Base-by-base conservation (phyloP, 2,113 vertebrate species). In the Centropus unirufus region DNA sequence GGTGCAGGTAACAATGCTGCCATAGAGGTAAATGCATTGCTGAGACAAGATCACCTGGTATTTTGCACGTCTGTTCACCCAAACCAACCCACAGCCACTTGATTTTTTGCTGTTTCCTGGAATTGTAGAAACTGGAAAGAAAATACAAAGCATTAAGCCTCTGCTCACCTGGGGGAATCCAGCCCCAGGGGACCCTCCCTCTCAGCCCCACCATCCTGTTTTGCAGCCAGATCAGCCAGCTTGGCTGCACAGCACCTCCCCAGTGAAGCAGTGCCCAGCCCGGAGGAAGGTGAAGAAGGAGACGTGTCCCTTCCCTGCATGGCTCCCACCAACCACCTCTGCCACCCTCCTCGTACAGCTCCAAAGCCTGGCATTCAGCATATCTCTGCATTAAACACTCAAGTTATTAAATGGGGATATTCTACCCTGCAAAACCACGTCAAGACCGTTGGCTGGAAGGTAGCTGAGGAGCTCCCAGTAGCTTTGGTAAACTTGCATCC, bases 171-270 rank as follows among this genome's bases (percentile, higher is more conserved):
- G 20, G 26, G 7, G 18, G n/a, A 67, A 23, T n/a, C 12, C 3
- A 3, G 47, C 6, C 14, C 39, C 1, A 0, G 29, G 67, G 52
- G 16, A 40, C 5, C 32, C 34, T 1, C 10, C 0, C 54, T 34
- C 14, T 23, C 66, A 83, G 64, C 40, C 27, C n/a, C 1, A 0
- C 23, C 1, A 0, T 54, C 52, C 54, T 6, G 1, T 36, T 30
- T 10, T 5, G 5, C 47, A 64, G 73, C 2, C 4, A 1, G 34
- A 70, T 14, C 1, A 5, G 49, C 72, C 26, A 16, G 0, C 6
- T 0, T 1, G 46, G 44, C 89, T 66, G 51, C 27, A 30, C 1
- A 0, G 26, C 23, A 15, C 24, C 34, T 54, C 34, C 40, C 21
- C 62, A 69, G 75, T 0, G 4, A 32, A 68, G 47, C 66, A 58